Evolutionary conservation across 1,140 invertebrate species (phyloP).

Genomic region (Drosophila tristis): DNA sequence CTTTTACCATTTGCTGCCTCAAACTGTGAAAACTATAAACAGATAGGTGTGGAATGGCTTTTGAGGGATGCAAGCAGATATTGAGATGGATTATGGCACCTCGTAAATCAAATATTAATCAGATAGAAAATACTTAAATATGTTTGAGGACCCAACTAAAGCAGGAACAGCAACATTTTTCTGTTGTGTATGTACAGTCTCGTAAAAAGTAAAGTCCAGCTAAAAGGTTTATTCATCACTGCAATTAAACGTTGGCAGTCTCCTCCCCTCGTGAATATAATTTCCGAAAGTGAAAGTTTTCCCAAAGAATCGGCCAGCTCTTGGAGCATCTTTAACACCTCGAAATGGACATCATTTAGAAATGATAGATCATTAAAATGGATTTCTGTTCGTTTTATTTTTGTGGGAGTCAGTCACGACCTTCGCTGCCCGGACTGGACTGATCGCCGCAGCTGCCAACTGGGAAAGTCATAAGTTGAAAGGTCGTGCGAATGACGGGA

Average conservation of each 20-base stretch:
- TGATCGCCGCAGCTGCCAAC: conserved; percentile 41
- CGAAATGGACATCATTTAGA: conserved; percentile 53
- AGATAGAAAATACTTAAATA: conserved; percentile 15
- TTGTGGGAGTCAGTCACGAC: conserved; percentile 54
- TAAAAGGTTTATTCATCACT: too few species aligned
- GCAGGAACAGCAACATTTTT: too few species aligned
- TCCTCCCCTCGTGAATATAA: conserved; percentile 31
- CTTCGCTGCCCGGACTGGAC: conserved; percentile 26
- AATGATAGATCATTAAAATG: conserved; percentile 65
- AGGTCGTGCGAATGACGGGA: conserved; percentile 59
- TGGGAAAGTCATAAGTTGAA: conserved; percentile 61
- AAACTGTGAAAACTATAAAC: conserved; percentile 48
- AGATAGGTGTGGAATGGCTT: conserved; percentile 28
- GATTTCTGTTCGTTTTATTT: conserved; percentile 25
- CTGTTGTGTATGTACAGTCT: conserved; percentile 16
- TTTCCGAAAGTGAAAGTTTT: conserved; percentile 53
- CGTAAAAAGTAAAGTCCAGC: conserved; percentile 20
- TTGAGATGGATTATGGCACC: conserved; percentile 33
- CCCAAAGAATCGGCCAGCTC: conserved; percentile 18
- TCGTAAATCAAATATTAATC: conserved; percentile 37
- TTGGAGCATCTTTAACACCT: conserved; percentile 59
- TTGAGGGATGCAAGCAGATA: conserved; percentile 33
- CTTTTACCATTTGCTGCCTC: conserved; percentile 34
- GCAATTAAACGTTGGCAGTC: not conserved
- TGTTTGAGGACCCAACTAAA: too few species aligned